A percentile compares a stretch with the other conserved stretches of the same genome.
phyloP scores from a whole-genome alignment of 23 tunicate genomes.

The Trididemnum clinides region DNA sequence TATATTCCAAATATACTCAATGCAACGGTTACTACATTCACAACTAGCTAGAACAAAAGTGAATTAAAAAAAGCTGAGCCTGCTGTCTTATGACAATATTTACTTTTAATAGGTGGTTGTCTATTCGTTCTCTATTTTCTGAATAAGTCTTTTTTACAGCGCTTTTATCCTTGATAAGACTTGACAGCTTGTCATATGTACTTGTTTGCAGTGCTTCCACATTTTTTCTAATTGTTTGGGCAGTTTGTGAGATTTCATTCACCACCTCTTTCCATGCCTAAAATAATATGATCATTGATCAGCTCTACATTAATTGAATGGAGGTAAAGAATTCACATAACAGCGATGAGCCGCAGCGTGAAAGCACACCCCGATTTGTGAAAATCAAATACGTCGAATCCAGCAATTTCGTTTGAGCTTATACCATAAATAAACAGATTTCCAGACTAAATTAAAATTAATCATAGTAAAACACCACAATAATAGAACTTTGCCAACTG shows the following conservation, averaged over 20 bases:
- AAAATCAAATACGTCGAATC: no score
- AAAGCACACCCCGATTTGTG: neutral
- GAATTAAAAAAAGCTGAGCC: no score
- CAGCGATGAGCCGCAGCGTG: neutral
- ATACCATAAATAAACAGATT: no score
- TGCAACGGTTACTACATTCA: no score
- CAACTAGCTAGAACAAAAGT: no score
- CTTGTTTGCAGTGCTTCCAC: slow-evolving; percentile 55
- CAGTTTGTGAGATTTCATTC: slow-evolving; percentile 39
- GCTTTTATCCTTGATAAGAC: slow-evolving; percentile 64
- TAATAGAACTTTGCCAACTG: no score
- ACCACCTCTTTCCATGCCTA: slow-evolving; percentile 84
- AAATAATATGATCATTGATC: neutral
- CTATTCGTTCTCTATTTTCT: slow-evolving; percentile 74
- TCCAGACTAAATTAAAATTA: no score
- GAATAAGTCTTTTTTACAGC: slow-evolving; percentile 57
- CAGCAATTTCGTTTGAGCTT: no score
- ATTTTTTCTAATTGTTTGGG: slow-evolving; percentile 43
- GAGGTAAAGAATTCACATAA: neutral
- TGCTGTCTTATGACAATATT: no score
- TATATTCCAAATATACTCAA: no score
- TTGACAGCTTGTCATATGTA: slow-evolving; percentile 55
- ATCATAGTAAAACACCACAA: no score
- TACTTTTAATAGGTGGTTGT: slow-evolving; percentile 75
- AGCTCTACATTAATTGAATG: no score